Percentiles rank a stretch among this genome's conserved stretches.
These are phyloP conservation scores for Varanus komodoensis DNA, from an alignment of 2,113 vertebrate genomes.

Conservation along the genomic window DNA sequence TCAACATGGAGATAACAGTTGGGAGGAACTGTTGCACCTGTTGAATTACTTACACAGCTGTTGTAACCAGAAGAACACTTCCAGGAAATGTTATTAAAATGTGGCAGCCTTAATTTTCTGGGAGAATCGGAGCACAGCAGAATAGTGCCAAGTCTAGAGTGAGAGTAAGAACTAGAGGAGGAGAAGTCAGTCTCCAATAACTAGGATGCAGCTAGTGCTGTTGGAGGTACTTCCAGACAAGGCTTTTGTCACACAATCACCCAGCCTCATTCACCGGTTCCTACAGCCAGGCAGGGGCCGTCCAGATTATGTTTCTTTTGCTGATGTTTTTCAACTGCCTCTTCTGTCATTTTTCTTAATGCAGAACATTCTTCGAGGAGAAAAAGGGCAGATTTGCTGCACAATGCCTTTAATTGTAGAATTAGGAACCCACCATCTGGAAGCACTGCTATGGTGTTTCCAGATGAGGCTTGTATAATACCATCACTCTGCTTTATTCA, in stretches of 20 bases:
- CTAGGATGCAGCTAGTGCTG: background rate
- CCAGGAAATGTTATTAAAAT: background rate
- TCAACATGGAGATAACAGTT: background rate
- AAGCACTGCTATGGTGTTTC: no score
- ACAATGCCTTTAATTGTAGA: no score
- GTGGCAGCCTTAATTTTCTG: background rate
- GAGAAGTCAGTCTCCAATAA: background rate
- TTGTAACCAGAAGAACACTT: background rate
- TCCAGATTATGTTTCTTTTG: background rate
- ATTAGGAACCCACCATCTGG: no score
- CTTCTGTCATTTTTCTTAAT: no score
- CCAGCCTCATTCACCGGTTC: background rate
- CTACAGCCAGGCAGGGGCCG: background rate
- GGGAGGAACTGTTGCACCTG: background rate
- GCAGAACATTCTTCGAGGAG: no score
- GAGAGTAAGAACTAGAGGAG: background rate
- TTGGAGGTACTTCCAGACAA: no score
- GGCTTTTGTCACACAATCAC: no score
- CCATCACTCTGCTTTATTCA: no score
- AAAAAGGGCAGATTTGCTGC: no score
- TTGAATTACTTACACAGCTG: background rate
- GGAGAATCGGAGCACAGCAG: background rate
- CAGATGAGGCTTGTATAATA: no score
- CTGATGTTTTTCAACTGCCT: background rate
- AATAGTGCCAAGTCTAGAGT: background rate